Percentiles rank a stretch among this genome's conserved stretches.
These are phyloP conservation scores for Ormia ochracea DNA, from an alignment of 2,888 invertebrate genomes.

Conservation along the genomic window DNA sequence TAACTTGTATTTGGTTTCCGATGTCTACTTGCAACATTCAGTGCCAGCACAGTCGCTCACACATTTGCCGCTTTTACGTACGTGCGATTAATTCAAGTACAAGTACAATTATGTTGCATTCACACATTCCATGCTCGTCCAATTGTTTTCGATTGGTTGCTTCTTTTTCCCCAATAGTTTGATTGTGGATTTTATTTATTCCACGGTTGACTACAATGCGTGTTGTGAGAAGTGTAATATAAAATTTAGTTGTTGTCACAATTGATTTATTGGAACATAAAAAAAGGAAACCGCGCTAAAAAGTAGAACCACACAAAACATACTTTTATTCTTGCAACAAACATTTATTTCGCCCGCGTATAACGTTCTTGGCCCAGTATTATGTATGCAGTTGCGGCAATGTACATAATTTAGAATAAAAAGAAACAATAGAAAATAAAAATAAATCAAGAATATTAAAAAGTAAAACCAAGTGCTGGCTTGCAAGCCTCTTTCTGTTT, in stretches of 20 bases:
- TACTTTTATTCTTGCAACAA: background rate
- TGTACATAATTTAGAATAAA: background rate
- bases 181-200: constrained; percentile 19
- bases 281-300: background rate
- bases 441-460: background rate
- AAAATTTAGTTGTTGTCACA: background rate
- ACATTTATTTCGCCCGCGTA: background rate
- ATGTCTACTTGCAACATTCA: background rate
- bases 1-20: background rate
- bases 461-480: background rate
- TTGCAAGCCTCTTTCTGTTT: background rate
- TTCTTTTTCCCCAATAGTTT: background rate
- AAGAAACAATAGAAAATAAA: background rate
- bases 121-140: background rate
- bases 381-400: constrained; percentile 1
- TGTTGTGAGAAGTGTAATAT: background rate
- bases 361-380: constrained; percentile 30
- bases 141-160: background rate
- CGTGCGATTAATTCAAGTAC: background rate
- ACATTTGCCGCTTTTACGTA: background rate
- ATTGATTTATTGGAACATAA: constrained; percentile 23
- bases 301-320: background rate
- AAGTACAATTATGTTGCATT: background rate
- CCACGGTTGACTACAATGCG: background rate
- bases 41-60: background rate